Conservation (phyloP, 2,113 vertebrate species). For the Theropithecus gelada region DNA sequence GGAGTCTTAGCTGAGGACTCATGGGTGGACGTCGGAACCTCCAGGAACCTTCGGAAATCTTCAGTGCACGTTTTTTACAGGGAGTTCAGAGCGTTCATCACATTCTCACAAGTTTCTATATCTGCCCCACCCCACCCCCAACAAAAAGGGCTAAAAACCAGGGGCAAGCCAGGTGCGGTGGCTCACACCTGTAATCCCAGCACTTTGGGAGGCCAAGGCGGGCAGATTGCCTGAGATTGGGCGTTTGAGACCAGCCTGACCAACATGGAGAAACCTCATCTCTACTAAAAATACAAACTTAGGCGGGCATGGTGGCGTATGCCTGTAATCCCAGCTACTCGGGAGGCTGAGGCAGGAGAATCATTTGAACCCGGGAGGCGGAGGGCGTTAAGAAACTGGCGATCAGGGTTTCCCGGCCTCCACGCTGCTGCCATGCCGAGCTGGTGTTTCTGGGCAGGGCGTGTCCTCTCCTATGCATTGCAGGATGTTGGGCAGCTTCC, state of each 20-base stretch:
- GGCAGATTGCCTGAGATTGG: background rate
- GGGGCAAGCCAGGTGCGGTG: background rate
- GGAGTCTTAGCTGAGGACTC: background rate
- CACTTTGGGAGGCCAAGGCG: background rate
- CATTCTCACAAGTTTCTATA: background rate
- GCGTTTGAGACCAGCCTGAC: background rate
- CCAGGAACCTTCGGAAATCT: background rate
- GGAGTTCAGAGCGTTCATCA: background rate
- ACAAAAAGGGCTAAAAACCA: background rate
- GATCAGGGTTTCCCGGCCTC: fast-evolving
- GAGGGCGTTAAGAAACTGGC: background rate
- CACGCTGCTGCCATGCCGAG: fast-evolving
- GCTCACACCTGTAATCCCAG: background rate
- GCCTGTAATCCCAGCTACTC: background rate
- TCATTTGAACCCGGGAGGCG: background rate
- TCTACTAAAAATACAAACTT: background rate
- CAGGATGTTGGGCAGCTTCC: background rate
- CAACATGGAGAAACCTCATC: background rate
- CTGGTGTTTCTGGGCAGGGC: background rate
- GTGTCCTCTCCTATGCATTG: background rate
- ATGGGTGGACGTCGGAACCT: background rate
- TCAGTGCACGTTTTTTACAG: fast-evolving
- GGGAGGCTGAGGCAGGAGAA: background rate
- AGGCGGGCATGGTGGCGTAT: fast-evolving
- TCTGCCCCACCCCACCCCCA: too few species aligned